Conservation (phyloP, 2,888 invertebrate genomes). For the Spicauda simplicius region DNA sequence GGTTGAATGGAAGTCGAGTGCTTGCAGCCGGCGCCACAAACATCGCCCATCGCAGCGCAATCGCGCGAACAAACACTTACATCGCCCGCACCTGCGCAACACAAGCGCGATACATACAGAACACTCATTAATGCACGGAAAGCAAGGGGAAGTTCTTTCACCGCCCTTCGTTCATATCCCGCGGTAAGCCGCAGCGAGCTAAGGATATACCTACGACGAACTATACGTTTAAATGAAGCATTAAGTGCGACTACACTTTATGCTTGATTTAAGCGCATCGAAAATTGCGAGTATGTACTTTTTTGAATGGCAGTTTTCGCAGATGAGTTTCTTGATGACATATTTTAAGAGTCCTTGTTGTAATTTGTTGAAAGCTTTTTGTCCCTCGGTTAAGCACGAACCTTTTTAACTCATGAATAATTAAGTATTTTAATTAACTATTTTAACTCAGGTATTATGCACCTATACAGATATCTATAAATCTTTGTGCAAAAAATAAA, state of each 20-base stretch:
- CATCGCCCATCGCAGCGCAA: slow-evolving; percentile 62
- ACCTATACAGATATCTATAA: too few relatives aligned
- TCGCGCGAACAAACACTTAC: slow-evolving; percentile 72
- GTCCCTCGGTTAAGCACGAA: too few relatives aligned
- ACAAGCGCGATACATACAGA: slow-evolving; percentile 45
- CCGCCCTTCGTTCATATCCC: slow-evolving; percentile 32
- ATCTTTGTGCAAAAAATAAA: too few relatives aligned
- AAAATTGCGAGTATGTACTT: neutral
- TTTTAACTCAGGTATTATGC: too few relatives aligned
- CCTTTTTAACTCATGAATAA: too few relatives aligned
- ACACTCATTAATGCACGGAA: slow-evolving; percentile 40
- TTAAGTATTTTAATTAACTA: too few relatives aligned
- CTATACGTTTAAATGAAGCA: slow-evolving; percentile 8
- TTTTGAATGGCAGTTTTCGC: too few relatives aligned
- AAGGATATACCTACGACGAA: slow-evolving; percentile 4
- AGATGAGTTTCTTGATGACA: too few relatives aligned
- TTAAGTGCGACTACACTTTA: slow-evolving; percentile 4
- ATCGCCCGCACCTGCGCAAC: slow-evolving; percentile 33
- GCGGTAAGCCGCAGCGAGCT: slow-evolving; percentile 22
- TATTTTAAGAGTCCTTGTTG: too few relatives aligned
- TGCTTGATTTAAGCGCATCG: neutral
- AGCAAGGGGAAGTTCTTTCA: slow-evolving; percentile 36
- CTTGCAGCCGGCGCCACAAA: slow-evolving; percentile 64
- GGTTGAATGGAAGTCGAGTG: slow-evolving; percentile 57
- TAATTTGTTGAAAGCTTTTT: too few relatives aligned